Evolutionary conservation across 53 echinoderm and acorn worm genomes (phyloP), one percentile per base, ranked within the genome.

Genomic region (Arbacia lixula): DNA sequence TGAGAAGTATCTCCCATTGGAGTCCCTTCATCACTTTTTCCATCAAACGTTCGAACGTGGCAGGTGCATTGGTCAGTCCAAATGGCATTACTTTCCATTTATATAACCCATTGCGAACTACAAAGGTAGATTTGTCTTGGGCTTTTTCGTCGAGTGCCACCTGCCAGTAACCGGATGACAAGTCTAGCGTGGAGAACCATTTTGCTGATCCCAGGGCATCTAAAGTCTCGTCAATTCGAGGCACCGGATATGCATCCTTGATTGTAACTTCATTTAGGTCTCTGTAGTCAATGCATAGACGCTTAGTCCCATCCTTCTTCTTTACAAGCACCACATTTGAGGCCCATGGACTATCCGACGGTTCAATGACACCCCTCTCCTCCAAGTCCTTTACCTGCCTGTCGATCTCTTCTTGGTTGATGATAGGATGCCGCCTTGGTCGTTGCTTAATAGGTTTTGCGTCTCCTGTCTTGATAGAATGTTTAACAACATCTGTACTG

Each of bases 61-160:
- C 68, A 20, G 90, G 85, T 14, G 90, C 85, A 60, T 89, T 89
- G 29, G 66, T 36, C 1, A 89, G 65, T 22, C 85, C 85, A 28
- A 89, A 89, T 4, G 90, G 90, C 85, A 85, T 85, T 17, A 85
- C 85, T 12, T 78, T 76, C 79, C 79, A 89, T n/a, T 68, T 35
- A 36, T 84, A 84, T 24, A 84, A 51, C 14, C 89, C 84, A 57
- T 49, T 68, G 17, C 89, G 31, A 12, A 76, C 77, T 11, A 78
- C 71, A 54, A 85, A 89, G 1, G 85, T 51, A 12, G 85, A 65
- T 54, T 89, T 89, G 27, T 83, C 68, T 25, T 76, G 61, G 28
- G 85, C 85, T 6, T 78, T 71, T 17, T 85, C 85, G 30, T 89
- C 71, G 16, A 89, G 34, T 17, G 85, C 79, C 1, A 78, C 69